Evolutionary conservation across 1,140 invertebrate genomes (phyloP).

Genomic region (Caligus rogercresseyi): DNA sequence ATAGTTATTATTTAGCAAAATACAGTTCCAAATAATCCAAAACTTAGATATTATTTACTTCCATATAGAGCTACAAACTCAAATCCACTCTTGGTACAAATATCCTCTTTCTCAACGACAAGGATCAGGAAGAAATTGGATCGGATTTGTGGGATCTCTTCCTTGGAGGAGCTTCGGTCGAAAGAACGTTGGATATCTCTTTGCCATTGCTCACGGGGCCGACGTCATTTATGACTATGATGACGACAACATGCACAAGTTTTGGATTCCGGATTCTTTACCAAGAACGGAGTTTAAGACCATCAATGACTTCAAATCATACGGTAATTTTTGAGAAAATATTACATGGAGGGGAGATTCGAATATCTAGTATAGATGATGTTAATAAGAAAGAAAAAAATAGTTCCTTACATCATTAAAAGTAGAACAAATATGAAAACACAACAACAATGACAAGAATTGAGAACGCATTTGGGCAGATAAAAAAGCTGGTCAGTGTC

Average conservation of each 20-base stretch:
- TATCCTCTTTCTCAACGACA: not conserved
- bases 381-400: too few relatives aligned
- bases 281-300: not conserved
- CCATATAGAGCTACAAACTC: not conserved
- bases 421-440: too few relatives aligned
- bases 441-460: too few relatives aligned
- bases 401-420: too few relatives aligned
- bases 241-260: conserved; percentile 17
- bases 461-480: too few relatives aligned
- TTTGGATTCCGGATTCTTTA: conserved; percentile 2
- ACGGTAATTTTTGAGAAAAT: not conserved
- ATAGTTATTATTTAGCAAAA: too few relatives aligned
- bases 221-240: conserved; percentile 9
- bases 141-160: not conserved
- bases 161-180: conserved; percentile 7
- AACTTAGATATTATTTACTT: too few relatives aligned
- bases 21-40: too few relatives aligned
- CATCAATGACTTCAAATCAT: not conserved
- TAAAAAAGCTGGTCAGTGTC: too few relatives aligned
- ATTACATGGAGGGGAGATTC: too few relatives aligned
- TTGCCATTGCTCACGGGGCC: conserved; percentile 13
- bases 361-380: too few relatives aligned
- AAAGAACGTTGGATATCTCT: conserved; percentile 14
- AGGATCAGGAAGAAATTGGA: conserved; percentile 19
- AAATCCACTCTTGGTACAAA: not conserved